Percentiles rank a stretch among this genome's conserved stretches.
Evolutionary conservation across 2,113 vertebrate species (phyloP).

Genomic region (Corydoras maculifer): DNA sequence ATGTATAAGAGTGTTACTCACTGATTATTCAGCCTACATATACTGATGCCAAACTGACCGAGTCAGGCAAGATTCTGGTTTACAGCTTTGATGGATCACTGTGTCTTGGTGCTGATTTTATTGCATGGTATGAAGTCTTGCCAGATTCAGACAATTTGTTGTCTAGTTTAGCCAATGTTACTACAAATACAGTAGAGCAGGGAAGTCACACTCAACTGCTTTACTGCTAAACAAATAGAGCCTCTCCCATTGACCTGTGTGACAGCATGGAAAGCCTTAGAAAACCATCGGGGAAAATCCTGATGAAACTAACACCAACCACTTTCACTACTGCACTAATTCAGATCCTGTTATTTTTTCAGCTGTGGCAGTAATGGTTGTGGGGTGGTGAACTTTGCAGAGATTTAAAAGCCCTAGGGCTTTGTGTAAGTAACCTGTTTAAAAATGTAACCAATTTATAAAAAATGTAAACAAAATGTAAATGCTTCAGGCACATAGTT

Average conservation of each 20-base stretch:
- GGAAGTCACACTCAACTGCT: conserved; percentile 60
- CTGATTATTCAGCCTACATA: not conserved
- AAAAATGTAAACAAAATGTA: no score
- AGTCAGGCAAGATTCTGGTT: not conserved
- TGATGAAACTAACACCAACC: conserved; percentile 46
- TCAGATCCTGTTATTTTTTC: conserved; percentile 50
- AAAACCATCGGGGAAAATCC: conserved; percentile 48
- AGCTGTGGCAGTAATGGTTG: conserved; percentile 33
- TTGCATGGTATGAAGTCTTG: conserved; percentile 18
- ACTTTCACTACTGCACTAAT: conserved; percentile 13
- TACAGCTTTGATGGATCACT: not conserved
- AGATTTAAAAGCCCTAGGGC: not conserved
- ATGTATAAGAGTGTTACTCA: not conserved
- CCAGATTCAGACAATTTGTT: conserved; percentile 8
- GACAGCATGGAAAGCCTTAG: conserved; percentile 62
- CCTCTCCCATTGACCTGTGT: conserved; percentile 63
- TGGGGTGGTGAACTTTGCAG: not conserved
- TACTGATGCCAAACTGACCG: not conserved
- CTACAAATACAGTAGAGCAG: conserved; percentile 40
- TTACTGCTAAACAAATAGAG: conserved; percentile 68
- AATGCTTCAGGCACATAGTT: no score
- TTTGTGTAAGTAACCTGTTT: no score
- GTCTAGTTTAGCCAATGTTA: conserved; percentile 18
- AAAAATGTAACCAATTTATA: no score
- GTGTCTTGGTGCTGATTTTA: conserved; percentile 8